Conservation (phyloP, 2,113 vertebrate species). For the Hypanus sabinus region DNA sequence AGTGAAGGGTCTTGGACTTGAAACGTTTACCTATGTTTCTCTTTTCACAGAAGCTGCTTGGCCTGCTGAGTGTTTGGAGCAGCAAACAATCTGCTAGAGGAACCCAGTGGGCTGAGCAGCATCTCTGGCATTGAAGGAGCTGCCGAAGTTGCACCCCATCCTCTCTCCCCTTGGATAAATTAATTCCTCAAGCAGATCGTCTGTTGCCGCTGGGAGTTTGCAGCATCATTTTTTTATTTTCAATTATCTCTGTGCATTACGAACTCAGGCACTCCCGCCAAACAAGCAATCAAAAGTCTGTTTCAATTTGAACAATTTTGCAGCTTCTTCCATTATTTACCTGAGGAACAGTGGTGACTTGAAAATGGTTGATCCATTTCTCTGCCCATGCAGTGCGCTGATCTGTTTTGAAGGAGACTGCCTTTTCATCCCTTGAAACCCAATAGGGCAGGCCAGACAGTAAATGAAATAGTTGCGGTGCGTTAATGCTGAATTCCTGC, state of each 20-base stretch:
- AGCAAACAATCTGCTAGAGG: too few species aligned
- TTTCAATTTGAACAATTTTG: neutral
- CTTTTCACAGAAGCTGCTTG: too few species aligned
- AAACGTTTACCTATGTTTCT: too few species aligned
- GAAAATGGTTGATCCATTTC: neutral
- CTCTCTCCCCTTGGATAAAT: too few species aligned
- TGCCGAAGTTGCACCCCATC: too few species aligned
- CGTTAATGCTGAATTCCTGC: neutral
- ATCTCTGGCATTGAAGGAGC: too few species aligned
- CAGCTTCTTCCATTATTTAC: neutral
- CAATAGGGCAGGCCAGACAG: neutral
- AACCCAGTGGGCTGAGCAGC: too few species aligned
- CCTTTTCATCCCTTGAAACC: neutral
- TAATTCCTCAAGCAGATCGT: too few species aligned
- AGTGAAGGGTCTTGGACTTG: too few species aligned
- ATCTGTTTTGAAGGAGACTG: neutral
- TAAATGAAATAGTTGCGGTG: neutral
- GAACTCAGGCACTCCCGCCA: neutral
- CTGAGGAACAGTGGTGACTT: neutral
- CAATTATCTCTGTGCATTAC: neutral
- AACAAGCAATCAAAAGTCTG: neutral
- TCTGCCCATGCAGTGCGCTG: neutral
- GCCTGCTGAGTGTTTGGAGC: too few species aligned
- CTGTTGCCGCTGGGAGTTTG: too few species aligned
- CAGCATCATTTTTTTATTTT: too few species aligned